Percentiles rank a stretch among this genome's conserved stretches.
Conservation (phyloP, 2,888 invertebrate genomes). For the Ernsta delagoae region DNA sequence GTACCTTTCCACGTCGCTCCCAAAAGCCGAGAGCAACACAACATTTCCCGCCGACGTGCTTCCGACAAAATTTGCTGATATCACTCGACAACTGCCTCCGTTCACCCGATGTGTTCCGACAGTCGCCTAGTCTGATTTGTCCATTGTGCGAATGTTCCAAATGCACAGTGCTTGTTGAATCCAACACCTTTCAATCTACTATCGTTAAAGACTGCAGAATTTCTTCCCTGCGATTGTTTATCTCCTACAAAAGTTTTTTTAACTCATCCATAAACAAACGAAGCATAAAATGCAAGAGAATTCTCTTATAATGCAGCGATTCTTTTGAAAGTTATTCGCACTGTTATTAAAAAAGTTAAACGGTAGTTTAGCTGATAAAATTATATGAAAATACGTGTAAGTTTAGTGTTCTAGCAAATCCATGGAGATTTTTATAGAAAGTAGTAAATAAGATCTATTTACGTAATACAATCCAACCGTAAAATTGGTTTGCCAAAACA, state of each 20-base stretch:
- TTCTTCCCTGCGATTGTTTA: background rate
- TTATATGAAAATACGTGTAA: background rate
- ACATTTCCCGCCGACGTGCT: background rate
- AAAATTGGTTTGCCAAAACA: background rate
- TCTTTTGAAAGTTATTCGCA: background rate
- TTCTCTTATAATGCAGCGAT: background rate
- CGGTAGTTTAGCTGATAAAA: background rate
- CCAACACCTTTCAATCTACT: background rate
- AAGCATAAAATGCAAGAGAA: background rate
- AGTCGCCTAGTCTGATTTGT: slow-evolving; percentile 22
- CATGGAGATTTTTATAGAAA: background rate
- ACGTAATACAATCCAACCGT: background rate
- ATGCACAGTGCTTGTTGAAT: slow-evolving; percentile 5
- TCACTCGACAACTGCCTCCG: slow-evolving; percentile 15
- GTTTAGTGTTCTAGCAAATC: background rate
- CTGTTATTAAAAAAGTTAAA: background rate
- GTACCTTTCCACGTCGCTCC: no score
- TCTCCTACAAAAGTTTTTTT: background rate
- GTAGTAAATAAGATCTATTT: background rate
- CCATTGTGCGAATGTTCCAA: slow-evolving; percentile 25
- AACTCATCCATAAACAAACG: background rate
- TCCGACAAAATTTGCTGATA: slow-evolving; percentile 28
- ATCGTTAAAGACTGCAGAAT: background rate
- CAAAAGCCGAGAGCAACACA: background rate
- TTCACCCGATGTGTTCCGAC: slow-evolving; percentile 24